A percentile compares a stretch with the other conserved stretches of the same genome.
phyloP scores from a whole-genome alignment of 2,113 vertebrate genomes.

The Brachionichthys hirsutus region DNA sequence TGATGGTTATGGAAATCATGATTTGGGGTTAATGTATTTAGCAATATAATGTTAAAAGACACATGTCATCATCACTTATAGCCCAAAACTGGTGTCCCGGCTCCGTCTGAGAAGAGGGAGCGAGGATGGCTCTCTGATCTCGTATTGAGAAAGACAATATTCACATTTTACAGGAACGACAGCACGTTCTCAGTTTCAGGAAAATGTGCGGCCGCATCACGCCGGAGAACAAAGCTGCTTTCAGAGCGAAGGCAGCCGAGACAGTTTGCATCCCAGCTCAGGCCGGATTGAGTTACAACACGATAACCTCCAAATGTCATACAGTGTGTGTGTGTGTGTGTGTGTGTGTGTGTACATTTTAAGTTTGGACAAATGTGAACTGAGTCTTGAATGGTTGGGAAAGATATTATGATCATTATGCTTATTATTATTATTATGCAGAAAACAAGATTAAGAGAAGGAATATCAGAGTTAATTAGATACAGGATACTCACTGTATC shows the following conservation, averaged over 20 bases:
- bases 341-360: slow-evolving; percentile 15
- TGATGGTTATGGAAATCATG: too few species aligned
- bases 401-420: too few species aligned
- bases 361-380: too few species aligned
- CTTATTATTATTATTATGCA: too few species aligned
- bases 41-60: too few species aligned
- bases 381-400: too few species aligned
- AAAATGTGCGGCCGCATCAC: not conserved
- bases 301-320: slow-evolving; percentile 60
- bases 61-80: not conserved
- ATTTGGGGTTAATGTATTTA: too few species aligned
- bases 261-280: slow-evolving; percentile 24
- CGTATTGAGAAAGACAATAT: not conserved
- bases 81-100: too few species aligned
- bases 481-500: too few species aligned
- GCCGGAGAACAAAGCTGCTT: slow-evolving; percentile 66
- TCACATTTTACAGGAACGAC: not conserved
- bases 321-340: not conserved
- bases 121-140: not conserved
- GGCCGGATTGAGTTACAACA: slow-evolving; percentile 55
- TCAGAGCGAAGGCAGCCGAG: slow-evolving; percentile 24
- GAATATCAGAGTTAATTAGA: too few species aligned
- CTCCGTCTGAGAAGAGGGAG: not conserved
- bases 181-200: slow-evolving; percentile 1
- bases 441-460: too few species aligned